These are phyloP conservation scores for Phenganax subtilis DNA, from an alignment of 92 coral and sea anemone species.

Conservation along the genomic window DNA sequence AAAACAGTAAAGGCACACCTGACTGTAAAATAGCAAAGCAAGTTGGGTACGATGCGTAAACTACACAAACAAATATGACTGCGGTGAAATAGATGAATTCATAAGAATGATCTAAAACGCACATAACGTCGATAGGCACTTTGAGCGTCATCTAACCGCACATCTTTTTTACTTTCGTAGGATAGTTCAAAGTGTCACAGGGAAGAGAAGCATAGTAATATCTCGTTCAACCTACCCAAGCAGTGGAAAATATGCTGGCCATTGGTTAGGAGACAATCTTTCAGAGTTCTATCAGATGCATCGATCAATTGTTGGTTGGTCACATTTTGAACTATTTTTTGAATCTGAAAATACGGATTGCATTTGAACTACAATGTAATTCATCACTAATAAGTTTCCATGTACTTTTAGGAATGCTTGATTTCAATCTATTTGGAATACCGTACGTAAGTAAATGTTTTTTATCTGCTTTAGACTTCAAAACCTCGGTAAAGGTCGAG, in stretches of 20 bases:
- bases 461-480: not conserved
- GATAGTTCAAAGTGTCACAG: conserved; percentile 28
- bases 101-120: no score
- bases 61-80: no score
- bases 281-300: conserved; percentile 78
- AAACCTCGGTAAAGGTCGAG: no score
- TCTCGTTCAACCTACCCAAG: conserved; percentile 89
- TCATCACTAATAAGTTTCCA: not conserved
- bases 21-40: no score
- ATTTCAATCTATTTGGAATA: conserved; percentile 88
- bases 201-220: conserved; percentile 80
- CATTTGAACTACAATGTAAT: no score
- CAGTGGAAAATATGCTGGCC: conserved; percentile 88
- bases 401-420: conserved; percentile 71
- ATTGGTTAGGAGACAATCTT: conserved; percentile 95
- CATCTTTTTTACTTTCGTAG: conserved; percentile 22
- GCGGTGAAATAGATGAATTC: no score
- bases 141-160: no score
- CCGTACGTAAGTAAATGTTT: conserved; percentile 74
- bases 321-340: not conserved
- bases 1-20: no score
- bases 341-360: not conserved
- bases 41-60: no score
- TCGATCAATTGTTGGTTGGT: conserved; percentile 74
- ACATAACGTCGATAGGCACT: no score